phyloP scores from a whole-genome alignment of 37 sponge, comb jelly and placozoan species.

The Theonella swinhoei region DNA sequence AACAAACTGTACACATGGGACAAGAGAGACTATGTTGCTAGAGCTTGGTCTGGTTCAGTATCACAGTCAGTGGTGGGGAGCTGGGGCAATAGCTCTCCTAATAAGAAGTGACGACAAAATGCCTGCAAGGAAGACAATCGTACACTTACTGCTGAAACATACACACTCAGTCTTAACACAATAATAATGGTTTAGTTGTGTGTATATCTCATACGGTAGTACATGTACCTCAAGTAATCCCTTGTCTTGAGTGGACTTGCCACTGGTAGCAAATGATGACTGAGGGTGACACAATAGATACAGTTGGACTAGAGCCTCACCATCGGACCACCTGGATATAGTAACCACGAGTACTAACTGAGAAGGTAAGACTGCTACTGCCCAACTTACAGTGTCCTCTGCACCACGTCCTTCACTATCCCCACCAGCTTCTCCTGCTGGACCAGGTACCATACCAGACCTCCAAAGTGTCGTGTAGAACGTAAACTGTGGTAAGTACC shows the following conservation, averaged over 20 bases:
- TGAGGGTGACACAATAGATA: constrained; percentile 61
- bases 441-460: constrained; percentile 78
- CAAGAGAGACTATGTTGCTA: background rate
- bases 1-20: background rate
- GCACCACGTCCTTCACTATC: constrained; percentile 43
- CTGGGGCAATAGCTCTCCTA: background rate
- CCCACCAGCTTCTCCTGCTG: constrained; percentile 17
- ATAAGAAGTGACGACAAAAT: background rate
- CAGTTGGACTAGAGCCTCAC: constrained; percentile 43
- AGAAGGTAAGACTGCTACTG: background rate
- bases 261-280: background rate
- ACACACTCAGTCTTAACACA: background rate
- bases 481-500: constrained; percentile 46
- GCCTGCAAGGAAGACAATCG: background rate
- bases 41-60: background rate
- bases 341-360: background rate
- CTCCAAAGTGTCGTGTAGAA: constrained; percentile 83
- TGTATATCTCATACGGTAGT: no score
- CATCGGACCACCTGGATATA: constrained; percentile 42
- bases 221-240: background rate
- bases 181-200: background rate
- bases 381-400: constrained; percentile 13
- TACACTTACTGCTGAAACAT: background rate
- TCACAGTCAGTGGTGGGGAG: background rate
- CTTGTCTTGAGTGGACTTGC: background rate